phyloP scores from a whole-genome alignment of 2,797 vertebrate species.

The Helostoma temminkii region DNA sequence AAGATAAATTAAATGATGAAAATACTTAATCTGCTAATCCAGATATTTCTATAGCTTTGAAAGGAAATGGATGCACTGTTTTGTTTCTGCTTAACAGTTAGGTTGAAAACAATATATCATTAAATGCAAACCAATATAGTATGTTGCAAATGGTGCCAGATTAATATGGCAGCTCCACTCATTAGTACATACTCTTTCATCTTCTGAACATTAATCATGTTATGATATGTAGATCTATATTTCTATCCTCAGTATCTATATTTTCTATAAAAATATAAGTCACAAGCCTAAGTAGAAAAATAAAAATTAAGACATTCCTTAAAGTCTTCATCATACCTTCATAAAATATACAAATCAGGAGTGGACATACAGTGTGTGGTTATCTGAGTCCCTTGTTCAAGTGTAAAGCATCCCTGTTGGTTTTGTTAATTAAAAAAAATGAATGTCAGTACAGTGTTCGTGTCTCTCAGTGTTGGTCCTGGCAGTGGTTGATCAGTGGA shows the following conservation, averaged over 20 bases:
- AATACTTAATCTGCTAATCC: not conserved
- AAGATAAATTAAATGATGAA: not conserved
- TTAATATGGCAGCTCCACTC: not conserved
- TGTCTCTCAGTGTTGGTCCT: slow-evolving; percentile 7
- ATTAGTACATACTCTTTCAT: slow-evolving; percentile 14
- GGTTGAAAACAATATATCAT: not conserved
- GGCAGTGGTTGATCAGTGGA: slow-evolving; percentile 16
- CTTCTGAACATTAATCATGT: slow-evolving; percentile 11
- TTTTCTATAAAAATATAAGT: slow-evolving; percentile 78
- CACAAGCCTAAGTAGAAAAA: slow-evolving; percentile 71
- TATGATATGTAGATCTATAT: slow-evolving; percentile 23
- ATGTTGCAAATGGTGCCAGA: slow-evolving; percentile 5
- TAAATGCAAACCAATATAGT: slow-evolving; percentile 4
- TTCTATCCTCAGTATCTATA: slow-evolving; percentile 41
- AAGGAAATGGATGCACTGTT: not conserved
- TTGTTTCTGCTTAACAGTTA: slow-evolving; percentile 14
- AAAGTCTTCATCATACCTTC: slow-evolving; percentile 40
- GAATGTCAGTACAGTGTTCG: slow-evolving; percentile 32
- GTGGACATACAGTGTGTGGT: slow-evolving; percentile 43
- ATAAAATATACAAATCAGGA: slow-evolving; percentile 56
- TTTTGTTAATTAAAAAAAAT: slow-evolving; percentile 2
- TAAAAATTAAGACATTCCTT: slow-evolving; percentile 60
- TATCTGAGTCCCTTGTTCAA: slow-evolving; percentile 53
- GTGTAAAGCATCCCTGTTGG: slow-evolving; percentile 50
- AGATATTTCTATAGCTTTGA: not conserved